Evolutionary conservation across 35 echinoderm and acorn worm genomes (phyloP).

Genomic region (Eucidaris tribuloides): DNA sequence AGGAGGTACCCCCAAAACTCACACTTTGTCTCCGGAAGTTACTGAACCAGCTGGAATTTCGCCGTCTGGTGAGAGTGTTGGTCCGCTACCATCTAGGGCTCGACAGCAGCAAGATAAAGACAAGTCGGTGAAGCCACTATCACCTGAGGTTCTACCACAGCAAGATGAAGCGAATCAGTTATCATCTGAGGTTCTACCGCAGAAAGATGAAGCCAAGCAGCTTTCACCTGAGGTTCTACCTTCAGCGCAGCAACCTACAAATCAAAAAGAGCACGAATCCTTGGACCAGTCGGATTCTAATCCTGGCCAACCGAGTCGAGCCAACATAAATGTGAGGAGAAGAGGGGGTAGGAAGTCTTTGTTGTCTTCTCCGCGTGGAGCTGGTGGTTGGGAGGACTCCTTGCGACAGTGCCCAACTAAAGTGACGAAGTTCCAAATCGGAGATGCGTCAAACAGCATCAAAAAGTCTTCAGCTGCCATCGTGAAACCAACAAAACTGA

Average conservation of each 20-base stretch:
- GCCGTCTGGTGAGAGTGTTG: neutral
- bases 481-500: too few relatives aligned
- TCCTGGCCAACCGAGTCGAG: neutral
- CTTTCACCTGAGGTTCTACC: neutral
- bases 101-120: neutral
- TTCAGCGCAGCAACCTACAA: neutral
- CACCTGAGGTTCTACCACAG: too few relatives aligned
- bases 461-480: too few relatives aligned
- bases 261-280: neutral
- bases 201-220: neutral
- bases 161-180: neutral
- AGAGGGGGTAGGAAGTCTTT: neutral
- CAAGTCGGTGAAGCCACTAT: too few relatives aligned
- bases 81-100: neutral
- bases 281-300: neutral
- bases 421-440: conserved; percentile 34
- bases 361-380: neutral
- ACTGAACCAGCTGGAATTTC: neutral
- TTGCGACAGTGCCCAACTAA: conserved; percentile 37
- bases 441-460: neutral
- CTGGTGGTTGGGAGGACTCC: conserved; percentile 51
- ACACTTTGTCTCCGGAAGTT: neutral
- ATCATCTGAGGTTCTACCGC: neutral
- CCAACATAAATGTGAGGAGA: neutral
- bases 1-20: neutral